Evolutionary conservation across 2,888 invertebrate species (phyloP).

Genomic region (Uloborus plumipes): DNA sequence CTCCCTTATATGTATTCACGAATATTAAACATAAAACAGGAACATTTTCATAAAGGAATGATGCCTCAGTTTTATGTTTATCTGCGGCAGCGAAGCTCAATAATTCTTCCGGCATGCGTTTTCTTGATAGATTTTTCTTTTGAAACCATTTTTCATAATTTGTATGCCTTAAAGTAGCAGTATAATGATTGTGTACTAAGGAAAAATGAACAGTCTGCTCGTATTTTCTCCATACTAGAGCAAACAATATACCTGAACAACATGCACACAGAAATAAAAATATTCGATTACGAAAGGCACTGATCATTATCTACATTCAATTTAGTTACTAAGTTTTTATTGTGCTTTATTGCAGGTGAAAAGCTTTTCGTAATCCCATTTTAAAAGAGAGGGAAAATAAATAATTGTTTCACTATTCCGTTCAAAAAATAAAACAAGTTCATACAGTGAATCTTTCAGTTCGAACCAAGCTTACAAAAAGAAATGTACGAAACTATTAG

Average conservation of each 20-base stretch:
- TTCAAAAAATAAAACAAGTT: too few relatives aligned
- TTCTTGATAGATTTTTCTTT: constrained; percentile 51
- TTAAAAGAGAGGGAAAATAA: too few relatives aligned
- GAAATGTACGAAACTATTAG: too few relatives aligned
- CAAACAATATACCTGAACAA: constrained; percentile 67
- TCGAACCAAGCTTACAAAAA: too few relatives aligned
- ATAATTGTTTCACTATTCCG: too few relatives aligned
- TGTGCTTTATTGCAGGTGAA: not conserved
- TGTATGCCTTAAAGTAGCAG: constrained; percentile 45
- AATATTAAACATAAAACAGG: constrained; percentile 66
- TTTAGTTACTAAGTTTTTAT: not conserved
- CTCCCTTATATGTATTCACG: constrained; percentile 64
- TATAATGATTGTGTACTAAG: constrained; percentile 56
- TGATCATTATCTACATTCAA: not conserved
- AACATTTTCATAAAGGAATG: constrained; percentile 59
- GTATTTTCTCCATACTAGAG: constrained; percentile 67
- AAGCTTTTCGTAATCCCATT: too few relatives aligned
- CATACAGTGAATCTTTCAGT: too few relatives aligned
- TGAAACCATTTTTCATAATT: constrained; percentile 66
- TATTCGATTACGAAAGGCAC: constrained; percentile 54
- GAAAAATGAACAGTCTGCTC: constrained; percentile 66
- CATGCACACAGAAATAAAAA: constrained; percentile 66
- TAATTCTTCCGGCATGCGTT: constrained; percentile 54
- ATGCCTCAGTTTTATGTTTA: constrained; percentile 22
- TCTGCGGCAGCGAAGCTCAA: constrained; percentile 28